A percentile compares a stretch with the other conserved stretches of the same genome.
Evolutionary conservation across 1,140 invertebrate species (phyloP).

Genomic region (Nasonia vitripennis): DNA sequence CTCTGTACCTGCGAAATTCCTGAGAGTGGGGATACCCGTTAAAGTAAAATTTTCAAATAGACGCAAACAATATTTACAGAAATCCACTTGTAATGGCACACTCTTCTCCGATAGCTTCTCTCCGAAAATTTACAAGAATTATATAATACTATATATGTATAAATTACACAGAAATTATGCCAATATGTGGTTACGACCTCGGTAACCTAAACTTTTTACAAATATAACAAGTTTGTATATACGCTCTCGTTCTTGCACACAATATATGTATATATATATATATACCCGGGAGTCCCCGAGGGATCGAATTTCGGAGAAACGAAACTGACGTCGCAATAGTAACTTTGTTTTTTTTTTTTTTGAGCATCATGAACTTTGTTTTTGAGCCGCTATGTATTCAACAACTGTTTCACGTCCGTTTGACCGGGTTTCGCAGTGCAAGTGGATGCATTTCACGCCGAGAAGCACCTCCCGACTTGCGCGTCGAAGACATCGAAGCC

Average conservation of each 20-base stretch:
- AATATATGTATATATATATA: not conserved
- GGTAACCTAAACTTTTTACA: conserved; percentile 52
- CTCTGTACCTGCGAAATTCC: conserved; percentile 27
- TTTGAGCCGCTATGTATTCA: not conserved
- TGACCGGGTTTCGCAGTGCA: not conserved
- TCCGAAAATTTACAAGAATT: conserved; percentile 49
- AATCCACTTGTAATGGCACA: conserved; percentile 48
- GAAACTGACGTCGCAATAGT: conserved; percentile 47
- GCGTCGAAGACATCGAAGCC: conserved; percentile 31
- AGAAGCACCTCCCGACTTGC: conserved; percentile 24
- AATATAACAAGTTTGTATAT: conserved; percentile 48
- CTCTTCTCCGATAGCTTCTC: not conserved
- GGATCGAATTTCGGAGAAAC: conserved; percentile 43
- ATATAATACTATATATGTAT: conserved; percentile 51
- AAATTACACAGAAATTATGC: conserved; percentile 45
- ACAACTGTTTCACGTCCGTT: not conserved
- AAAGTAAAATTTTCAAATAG: conserved; percentile 40
- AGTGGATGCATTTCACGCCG: conserved; percentile 1
- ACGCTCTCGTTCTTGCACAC: conserved; percentile 20
- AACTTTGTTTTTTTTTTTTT: conserved; percentile 39
- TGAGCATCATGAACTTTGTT: conserved; percentile 42
- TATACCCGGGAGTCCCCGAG: conserved; percentile 2
- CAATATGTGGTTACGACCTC: conserved; percentile 39
- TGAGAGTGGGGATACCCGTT: not conserved
- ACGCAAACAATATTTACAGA: conserved; percentile 48